phyloP scores from a whole-genome alignment of 2,888 invertebrate species.

The Noctua janthe region DNA sequence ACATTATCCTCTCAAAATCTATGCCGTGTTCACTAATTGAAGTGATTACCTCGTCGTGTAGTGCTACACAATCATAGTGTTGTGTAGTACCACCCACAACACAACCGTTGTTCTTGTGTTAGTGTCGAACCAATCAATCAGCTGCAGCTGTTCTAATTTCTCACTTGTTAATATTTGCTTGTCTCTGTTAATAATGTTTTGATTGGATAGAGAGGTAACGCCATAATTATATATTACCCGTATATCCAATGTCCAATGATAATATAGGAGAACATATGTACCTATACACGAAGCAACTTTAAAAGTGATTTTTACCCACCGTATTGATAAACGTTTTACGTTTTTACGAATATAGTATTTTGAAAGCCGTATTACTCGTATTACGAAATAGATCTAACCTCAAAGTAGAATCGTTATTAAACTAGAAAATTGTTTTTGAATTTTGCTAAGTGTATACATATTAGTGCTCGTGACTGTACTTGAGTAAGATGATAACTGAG shows the following conservation, averaged over 20 bases:
- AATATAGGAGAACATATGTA: not conserved
- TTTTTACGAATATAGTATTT: not conserved
- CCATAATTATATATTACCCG: not conserved
- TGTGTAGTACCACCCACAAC: constrained; percentile 1
- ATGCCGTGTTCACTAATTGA: constrained; percentile 42
- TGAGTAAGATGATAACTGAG: not conserved
- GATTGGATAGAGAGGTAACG: not conserved
- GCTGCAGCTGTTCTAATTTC: constrained; percentile 34
- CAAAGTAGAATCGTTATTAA: too few relatives aligned
- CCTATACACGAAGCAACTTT: not conserved
- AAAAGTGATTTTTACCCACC: not conserved
- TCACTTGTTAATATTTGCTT: constrained; percentile 30
- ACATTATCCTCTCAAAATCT: constrained; percentile 8
- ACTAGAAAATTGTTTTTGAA: too few relatives aligned
- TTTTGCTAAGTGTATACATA: too few relatives aligned
- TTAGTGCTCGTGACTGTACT: not conserved
- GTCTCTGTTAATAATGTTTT: constrained; percentile 16
- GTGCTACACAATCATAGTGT: not conserved
- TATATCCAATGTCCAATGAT: not conserved
- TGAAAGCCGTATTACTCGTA: too few relatives aligned
- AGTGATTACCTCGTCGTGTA: constrained; percentile 34
- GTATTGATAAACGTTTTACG: not conserved
- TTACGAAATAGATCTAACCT: too few relatives aligned
- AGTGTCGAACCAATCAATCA: constrained; percentile 34
- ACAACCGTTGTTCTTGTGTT: constrained; percentile 33